Base-by-base conservation (phyloP, 2,797 vertebrate genomes). In the Karalla daura region DNA sequence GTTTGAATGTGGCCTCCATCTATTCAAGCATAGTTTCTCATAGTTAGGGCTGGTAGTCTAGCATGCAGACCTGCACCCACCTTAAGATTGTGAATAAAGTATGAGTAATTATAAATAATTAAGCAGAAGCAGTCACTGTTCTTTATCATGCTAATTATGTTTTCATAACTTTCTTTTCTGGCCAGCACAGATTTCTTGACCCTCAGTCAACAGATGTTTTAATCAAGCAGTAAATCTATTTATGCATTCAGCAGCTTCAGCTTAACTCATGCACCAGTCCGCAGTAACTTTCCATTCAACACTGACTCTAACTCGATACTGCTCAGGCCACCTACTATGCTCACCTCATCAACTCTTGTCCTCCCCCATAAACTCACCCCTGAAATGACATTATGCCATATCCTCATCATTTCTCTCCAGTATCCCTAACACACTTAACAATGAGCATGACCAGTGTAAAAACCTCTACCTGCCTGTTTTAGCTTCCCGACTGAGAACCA, bases 201-300 rank as follows among this genome's bases (percentile, higher is more conserved):
- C 13, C 27, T 33, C 7, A 20, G 33, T 21, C 2, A 32, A 33
- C 17, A 2, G 5, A 36, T 25, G 21, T 53, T 37, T 15, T 32
- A 53, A 53, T 25, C 14, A 47, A 36, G 53, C 10, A 60, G 33
- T 61, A 14, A 37, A 58, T 11, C 6, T 53, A 37, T 70, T 59
- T 30, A 32, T 55, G 39, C 25, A 61, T 61, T 61, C 60, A 54
- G 63, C 15, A 25, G 33, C 43, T 61, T 56, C 25, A 18, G 35
- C 35, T 58, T 14, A 17, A 7, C 17, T 64, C 20, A n/a, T n/a
- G n/a, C 35, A 51, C 4, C 7, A 47, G 28, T 40, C 36, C n/a
- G 13, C 10, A 50, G 27, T 69, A 36, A 51, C 20, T 27, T 63
- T 44, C 23, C 12, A n/a, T 36, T 36, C n/a, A n/a, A n/a, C n/a